Base-by-base conservation (phyloP, 2,113 vertebrate genomes). In the Muntiacus reevesi region DNA sequence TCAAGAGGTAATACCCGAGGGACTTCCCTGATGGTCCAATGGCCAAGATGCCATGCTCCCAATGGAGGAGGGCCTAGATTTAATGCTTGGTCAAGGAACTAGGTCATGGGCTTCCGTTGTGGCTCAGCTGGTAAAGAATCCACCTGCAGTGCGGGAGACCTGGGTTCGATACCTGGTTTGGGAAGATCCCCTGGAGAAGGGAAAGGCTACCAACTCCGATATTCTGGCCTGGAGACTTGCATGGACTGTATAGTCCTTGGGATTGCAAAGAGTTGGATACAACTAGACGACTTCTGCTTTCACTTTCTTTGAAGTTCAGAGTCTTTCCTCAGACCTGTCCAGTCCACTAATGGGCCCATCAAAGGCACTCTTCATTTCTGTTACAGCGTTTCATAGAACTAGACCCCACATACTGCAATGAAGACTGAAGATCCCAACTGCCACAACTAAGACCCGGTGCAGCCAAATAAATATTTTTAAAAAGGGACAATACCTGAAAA, bases 381-480 rank as follows among this genome's bases (percentile, higher is more conserved):
- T 71, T 36, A 36, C 9, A 21, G 64, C 2, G 0, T 21, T 71
- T 36, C 64, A 21, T n/a, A 36, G n/a, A 71, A 71, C 64, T 36
- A 71, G n/a, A 71, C 11, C n/a, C 64, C n/a, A 36, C 64, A 36
- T 36, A 17, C 64, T 0, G 0, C 33, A 36, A 5, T 71, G 64
- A 71, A 71, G 64, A 11, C 0, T 11, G n/a, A 36, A 36, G 17
- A 71, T 71, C 64, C 64, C 64, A 71, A 5, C 64, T 5, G 64
- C 16, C 33, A n/a, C 17, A 10, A 10, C n/a, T 36, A 36, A 71
- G 64, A 71, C n/a, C 17, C 9, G 0, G 17, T 71, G 64, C 9
- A 71, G 64, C 64, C 64, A 71, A 71, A 36, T 36, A 36, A 21
- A 36, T 67, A n/a, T 71, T 71, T 71, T 71, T 71, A 11, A 71